Evolutionary conservation across 2,113 vertebrate species (phyloP).

Genomic region (Amia ocellicauda): DNA sequence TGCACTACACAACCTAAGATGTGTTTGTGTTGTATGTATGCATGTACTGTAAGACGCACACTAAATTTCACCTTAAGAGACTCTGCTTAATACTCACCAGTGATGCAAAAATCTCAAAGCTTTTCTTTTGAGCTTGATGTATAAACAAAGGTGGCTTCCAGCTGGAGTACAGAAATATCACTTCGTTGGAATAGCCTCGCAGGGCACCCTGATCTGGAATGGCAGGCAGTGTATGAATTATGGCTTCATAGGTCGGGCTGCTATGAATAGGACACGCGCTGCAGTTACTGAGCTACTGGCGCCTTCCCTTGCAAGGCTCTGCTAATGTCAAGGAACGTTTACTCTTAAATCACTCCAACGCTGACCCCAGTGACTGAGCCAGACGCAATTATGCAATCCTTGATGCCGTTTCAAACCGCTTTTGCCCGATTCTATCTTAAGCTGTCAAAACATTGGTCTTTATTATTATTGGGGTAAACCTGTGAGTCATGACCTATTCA

Average conservation of each 20-base stretch:
- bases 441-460: background rate
- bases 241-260: background rate
- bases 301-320: background rate
- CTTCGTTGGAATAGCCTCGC: background rate
- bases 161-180: background rate
- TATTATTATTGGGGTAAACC: background rate
- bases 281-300: background rate
- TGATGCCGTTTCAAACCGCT: no score
- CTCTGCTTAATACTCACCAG: no score
- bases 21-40: no score
- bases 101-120: no score
- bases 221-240: background rate
- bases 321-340: slow-evolving; percentile 14
- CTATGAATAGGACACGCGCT: background rate
- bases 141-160: no score
- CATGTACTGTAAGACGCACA: no score
- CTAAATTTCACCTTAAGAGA: no score
- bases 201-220: background rate
- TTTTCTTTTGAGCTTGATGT: no score
- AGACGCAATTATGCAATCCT: background rate
- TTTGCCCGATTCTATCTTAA: no score
- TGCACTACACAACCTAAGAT: no score
- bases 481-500: background rate
- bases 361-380: background rate
- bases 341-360: slow-evolving; percentile 13